Evolutionary conservation across 1,140 invertebrate genomes (phyloP).

Genomic region (Copidosoma floridanum): DNA sequence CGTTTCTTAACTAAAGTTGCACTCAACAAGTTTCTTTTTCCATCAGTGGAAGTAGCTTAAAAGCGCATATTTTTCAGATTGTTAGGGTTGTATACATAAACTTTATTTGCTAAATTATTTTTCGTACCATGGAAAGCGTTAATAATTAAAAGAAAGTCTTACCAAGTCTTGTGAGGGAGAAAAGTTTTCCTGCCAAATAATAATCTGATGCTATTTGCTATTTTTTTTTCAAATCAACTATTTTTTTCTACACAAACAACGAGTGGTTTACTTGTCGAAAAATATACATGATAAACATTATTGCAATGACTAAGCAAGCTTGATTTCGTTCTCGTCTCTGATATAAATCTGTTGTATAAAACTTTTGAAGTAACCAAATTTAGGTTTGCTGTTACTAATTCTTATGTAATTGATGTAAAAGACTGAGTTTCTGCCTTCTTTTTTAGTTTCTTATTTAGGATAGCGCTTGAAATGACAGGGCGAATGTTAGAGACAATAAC

Average conservation of each 20-base stretch:
- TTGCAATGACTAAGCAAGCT: not conserved
- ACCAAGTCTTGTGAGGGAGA: too few relatives aligned
- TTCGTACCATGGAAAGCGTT: too few relatives aligned
- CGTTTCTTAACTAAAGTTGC: too few relatives aligned
- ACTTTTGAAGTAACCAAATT: not conserved
- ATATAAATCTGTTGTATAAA: slow-evolving; percentile 4
- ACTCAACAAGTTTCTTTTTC: too few relatives aligned
- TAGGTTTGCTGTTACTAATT: not conserved
- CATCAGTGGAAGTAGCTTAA: too few relatives aligned
- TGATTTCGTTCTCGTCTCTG: not conserved
- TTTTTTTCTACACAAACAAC: slow-evolving; percentile 9
- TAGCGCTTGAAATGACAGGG: not conserved
- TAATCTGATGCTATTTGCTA: too few relatives aligned
- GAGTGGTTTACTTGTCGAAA: not conserved
- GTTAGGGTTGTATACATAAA: too few relatives aligned
- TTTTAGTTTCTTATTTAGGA: not conserved
- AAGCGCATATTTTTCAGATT: too few relatives aligned
- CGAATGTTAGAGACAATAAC: slow-evolving; percentile 3
- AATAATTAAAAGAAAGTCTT: too few relatives aligned
- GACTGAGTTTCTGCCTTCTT: not conserved
- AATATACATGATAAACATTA: not conserved
- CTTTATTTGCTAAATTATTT: too few relatives aligned
- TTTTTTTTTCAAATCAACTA: not conserved
- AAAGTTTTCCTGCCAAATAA: too few relatives aligned
- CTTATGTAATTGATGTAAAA: not conserved